Evolutionary conservation across 2,888 invertebrate species (phyloP).

Genomic region (Platycheirus rosarum): DNA sequence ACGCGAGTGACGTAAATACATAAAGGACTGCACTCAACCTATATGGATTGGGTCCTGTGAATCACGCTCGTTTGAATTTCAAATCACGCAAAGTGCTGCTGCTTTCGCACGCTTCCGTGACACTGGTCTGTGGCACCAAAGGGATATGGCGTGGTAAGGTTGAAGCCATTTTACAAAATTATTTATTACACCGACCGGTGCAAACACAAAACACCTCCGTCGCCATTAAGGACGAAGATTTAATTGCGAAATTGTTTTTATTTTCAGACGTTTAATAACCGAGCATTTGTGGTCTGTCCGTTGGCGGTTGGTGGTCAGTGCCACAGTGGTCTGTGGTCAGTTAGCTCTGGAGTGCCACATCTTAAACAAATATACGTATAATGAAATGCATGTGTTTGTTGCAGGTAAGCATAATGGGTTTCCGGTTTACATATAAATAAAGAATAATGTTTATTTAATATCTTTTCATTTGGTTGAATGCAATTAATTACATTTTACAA

Average conservation of each 20-base stretch:
- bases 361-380: not conserved
- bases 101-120: conserved; percentile 24
- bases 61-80: conserved; percentile 30
- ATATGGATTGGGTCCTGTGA: not conserved
- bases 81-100: conserved; percentile 41
- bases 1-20: conserved; percentile 14
- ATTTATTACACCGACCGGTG: conserved; percentile 1
- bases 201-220: not conserved
- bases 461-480: not conserved
- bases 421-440: too few relatives aligned
- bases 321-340: not conserved
- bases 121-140: not conserved
- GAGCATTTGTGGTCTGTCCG: not conserved
- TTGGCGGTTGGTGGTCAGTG: too few relatives aligned
- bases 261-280: conserved; percentile 27
- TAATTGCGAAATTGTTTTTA: conserved; percentile 15
- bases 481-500: not conserved
- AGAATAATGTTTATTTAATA: not conserved
- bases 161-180: conserved; percentile 1
- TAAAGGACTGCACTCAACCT: conserved; percentile 15
- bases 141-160: conserved; percentile 11
- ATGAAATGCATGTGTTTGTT: not conserved
- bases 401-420: not conserved
- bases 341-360: not conserved
- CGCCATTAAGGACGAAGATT: conserved; percentile 7